A percentile compares a stretch with the other conserved stretches of the same genome.
These are phyloP conservation scores for Xylota segnis DNA, from an alignment of 2,888 invertebrate species.

Conservation along the genomic window DNA sequence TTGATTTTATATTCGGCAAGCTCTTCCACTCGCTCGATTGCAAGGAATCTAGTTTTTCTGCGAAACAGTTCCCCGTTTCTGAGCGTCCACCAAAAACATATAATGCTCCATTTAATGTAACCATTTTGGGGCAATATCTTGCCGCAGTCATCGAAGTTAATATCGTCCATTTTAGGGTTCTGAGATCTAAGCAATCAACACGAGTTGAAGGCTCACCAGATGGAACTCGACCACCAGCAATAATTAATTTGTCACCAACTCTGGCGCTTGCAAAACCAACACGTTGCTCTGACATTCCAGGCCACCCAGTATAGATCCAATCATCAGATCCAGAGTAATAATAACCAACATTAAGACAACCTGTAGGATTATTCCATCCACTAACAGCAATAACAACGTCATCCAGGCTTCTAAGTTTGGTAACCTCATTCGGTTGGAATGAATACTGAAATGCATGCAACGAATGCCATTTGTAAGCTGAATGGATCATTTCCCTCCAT, in stretches of 20 bases:
- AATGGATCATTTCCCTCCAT: background rate
- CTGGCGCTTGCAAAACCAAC: background rate
- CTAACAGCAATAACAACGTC: conserved; percentile 25
- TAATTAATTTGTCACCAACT: background rate
- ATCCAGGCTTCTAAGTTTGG: conserved; percentile 11
- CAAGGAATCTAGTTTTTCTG: background rate
- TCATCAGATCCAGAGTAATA: background rate
- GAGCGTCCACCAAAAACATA: background rate
- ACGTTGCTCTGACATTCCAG: background rate
- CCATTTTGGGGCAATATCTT: background rate
- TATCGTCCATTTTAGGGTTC: background rate
- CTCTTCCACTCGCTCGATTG: background rate
- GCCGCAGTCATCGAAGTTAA: background rate
- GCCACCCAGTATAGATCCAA: background rate
- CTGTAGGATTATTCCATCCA: conserved; percentile 1
- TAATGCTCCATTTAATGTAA: background rate
- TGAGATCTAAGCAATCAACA: background rate
- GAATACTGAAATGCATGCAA: background rate
- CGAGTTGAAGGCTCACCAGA: background rate
- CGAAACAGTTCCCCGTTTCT: background rate
- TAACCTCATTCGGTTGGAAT: background rate
- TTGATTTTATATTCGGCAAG: too few species aligned
- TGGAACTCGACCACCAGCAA: background rate
- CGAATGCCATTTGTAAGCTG: conserved; percentile 33
- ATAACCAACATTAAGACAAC: background rate